These are phyloP conservation scores for Ferrisia virgata DNA, from an alignment of 2,888 invertebrate species.

Conservation along the genomic window DNA sequence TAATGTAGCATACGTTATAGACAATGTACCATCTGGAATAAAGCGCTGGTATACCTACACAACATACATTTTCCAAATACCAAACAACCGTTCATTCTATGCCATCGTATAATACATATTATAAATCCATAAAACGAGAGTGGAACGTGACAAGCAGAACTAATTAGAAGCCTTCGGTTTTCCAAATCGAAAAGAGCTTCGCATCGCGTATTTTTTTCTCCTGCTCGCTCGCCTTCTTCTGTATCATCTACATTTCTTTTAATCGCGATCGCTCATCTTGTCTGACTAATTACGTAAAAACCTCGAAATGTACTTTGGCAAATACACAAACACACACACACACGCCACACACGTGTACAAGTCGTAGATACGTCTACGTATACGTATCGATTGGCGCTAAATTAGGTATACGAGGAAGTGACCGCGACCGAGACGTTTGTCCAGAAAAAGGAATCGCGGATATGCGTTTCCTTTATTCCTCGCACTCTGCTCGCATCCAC, in stretches of 20 bases:
- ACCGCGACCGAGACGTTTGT: not conserved
- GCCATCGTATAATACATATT: not conserved
- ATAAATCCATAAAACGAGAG: conserved; percentile 3
- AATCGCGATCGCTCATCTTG: not conserved
- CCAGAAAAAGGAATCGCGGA: not conserved
- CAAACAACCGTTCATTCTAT: not conserved
- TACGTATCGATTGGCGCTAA: conserved; percentile 6
- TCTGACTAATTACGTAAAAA: not conserved
- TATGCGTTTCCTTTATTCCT: not conserved
- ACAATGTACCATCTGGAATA: not conserved
- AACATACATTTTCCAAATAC: not conserved
- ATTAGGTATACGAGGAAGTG: conserved; percentile 21
- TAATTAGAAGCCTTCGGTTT: conserved; percentile 11
- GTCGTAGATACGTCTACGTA: too few relatives aligned
- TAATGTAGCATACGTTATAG: too few relatives aligned
- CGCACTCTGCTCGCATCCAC: not conserved
- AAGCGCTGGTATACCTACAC: not conserved
- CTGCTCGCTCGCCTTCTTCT: not conserved
- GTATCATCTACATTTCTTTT: not conserved
- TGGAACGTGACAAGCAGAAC: not conserved
- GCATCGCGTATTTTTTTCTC: not conserved
- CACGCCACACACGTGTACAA: too few relatives aligned
- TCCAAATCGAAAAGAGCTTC: not conserved
- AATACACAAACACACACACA: too few relatives aligned
- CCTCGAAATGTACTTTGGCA: conserved; percentile 5